Conservation (phyloP, 2,888 invertebrate species). For the Dasysyrphus tricinctus region DNA sequence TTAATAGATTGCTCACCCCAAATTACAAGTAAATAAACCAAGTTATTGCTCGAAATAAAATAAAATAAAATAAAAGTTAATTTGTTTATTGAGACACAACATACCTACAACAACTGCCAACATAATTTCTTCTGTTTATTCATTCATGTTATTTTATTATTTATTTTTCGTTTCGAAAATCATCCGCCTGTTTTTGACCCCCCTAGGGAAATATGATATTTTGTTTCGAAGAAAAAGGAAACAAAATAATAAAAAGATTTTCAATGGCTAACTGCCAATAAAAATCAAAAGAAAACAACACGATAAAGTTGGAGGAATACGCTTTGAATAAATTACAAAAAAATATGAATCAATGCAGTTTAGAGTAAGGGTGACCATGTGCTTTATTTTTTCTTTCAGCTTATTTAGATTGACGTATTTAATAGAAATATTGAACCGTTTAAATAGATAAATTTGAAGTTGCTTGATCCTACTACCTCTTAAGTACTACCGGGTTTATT, state of each 20-base stretch:
- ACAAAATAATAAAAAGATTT: slow-evolving; percentile 52
- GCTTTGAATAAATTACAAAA: slow-evolving; percentile 62
- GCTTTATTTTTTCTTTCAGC: not conserved
- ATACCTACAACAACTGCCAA: slow-evolving; percentile 27
- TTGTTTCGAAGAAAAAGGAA: slow-evolving; percentile 36
- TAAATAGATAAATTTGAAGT: too few species aligned
- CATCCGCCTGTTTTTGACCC: not conserved
- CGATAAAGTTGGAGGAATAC: slow-evolving; percentile 1
- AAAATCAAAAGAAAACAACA: slow-evolving; percentile 51
- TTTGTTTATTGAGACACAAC: slow-evolving; percentile 7
- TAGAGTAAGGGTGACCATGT: slow-evolving; percentile 1
- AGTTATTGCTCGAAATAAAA: slow-evolving; percentile 12
- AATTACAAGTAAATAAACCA: not conserved
- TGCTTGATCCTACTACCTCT: too few species aligned
- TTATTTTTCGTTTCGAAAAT: slow-evolving; percentile 7
- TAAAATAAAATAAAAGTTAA: not conserved
- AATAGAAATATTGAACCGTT: too few species aligned
- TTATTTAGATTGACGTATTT: too few species aligned
- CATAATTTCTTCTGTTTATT: slow-evolving; percentile 42
- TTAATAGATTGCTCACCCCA: slow-evolving; percentile 8
- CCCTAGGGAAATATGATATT: slow-evolving; percentile 66
- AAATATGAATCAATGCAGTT: slow-evolving; percentile 62
- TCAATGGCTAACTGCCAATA: slow-evolving; percentile 72
- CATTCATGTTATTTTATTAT: slow-evolving; percentile 48
- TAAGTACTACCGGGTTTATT: too few species aligned